Conservation (phyloP, 1,140 invertebrate genomes). For the Uloborus diversus region DNA sequence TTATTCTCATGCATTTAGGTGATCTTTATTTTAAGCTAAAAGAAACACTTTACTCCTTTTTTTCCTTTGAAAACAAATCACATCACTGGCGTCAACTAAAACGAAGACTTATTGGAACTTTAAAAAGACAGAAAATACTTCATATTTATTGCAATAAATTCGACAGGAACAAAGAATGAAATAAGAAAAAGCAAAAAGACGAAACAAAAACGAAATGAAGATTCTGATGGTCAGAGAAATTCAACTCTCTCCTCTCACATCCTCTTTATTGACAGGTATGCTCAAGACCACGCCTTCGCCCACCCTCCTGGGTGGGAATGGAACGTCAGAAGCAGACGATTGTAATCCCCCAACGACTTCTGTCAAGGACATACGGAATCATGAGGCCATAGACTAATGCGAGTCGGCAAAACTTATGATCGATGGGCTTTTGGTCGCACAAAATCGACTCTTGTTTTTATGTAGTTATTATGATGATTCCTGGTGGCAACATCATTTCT, state of each 20-base stretch:
- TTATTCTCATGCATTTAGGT: too few species aligned
- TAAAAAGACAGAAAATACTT: too few species aligned
- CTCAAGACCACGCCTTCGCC: too few species aligned
- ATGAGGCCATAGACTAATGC: not conserved
- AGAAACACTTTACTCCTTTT: too few species aligned
- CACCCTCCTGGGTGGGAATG: not conserved
- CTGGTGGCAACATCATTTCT: too few species aligned
- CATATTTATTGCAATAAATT: not conserved
- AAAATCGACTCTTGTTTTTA: not conserved
- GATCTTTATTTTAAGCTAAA: too few species aligned
- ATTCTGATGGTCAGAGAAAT: not conserved
- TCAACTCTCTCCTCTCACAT: too few species aligned
- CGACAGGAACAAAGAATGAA: not conserved
- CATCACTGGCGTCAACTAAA: too few species aligned
- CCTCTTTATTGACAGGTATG: too few species aligned
- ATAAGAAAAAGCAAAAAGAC: not conserved
- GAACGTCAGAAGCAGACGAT: not conserved
- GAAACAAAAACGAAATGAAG: not conserved
- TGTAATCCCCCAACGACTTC: not conserved
- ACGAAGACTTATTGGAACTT: too few species aligned
- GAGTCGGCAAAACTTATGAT: not conserved
- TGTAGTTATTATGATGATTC: too few species aligned
- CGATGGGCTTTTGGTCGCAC: not conserved
- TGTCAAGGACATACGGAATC: not conserved
- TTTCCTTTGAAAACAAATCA: too few species aligned